phyloP scores from a whole-genome alignment of 2,113 vertebrate genomes.

The Pseudopipra pipra region DNA sequence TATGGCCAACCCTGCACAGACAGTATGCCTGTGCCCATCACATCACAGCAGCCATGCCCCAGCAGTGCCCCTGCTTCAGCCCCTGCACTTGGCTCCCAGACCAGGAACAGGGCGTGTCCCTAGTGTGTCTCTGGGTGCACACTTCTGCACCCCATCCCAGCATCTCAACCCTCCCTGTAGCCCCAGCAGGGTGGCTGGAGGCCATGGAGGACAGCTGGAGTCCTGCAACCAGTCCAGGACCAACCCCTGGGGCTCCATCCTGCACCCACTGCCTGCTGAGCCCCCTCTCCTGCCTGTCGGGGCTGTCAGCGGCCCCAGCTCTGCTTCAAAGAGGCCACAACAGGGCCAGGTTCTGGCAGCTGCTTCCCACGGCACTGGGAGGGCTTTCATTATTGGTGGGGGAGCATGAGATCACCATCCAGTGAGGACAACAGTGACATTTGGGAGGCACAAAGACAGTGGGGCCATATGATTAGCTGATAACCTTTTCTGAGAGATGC shows the following conservation, averaged over 20 bases:
- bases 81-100: neutral
- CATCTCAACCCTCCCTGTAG: neutral
- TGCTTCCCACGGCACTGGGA: neutral
- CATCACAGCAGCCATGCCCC: neutral
- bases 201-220: accelerated
- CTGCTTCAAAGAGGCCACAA: neutral
- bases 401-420: neutral
- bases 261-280: neutral
- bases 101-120: neutral
- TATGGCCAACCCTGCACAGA: neutral
- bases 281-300: neutral
- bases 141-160: neutral
- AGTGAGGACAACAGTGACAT: slow-evolving; percentile 26
- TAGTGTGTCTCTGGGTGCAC: accelerated
- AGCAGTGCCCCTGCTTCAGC: neutral
- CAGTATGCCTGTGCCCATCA: accelerated
- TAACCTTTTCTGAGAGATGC: slow-evolving; percentile 40
- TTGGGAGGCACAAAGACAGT: neutral
- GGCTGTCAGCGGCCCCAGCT: neutral
- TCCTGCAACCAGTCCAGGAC: accelerated
- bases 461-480: neutral
- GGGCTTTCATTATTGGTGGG: neutral
- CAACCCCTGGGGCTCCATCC: neutral
- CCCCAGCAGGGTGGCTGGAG: neutral
- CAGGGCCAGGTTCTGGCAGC: neutral